Conservation (phyloP, 2,797 vertebrate genomes). For the Pelobates cultripes region DNA sequence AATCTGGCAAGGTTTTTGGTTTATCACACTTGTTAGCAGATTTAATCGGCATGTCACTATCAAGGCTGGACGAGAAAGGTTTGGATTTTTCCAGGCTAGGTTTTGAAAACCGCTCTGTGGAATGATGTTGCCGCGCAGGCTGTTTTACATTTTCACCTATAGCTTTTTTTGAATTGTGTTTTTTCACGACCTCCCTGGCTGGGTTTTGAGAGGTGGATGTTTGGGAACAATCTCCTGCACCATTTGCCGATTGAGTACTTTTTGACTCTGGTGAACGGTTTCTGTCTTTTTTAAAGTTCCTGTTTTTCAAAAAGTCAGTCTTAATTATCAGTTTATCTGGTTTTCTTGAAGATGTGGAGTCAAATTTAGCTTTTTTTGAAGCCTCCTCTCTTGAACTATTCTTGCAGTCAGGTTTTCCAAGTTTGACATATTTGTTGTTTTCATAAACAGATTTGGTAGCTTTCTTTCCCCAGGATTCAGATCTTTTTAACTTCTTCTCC, state of each 20-base stretch:
- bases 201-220: neutral
- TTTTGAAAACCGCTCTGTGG: conserved; percentile 26
- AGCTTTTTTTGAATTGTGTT: too few relatives aligned
- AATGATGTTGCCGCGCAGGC: too few relatives aligned
- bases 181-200: too few relatives aligned
- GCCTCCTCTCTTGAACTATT: neutral
- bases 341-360: neutral
- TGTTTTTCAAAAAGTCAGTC: conserved; percentile 24
- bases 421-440: neutral
- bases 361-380: neutral
- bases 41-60: conserved; percentile 9
- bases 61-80: neutral
- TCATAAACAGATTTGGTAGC: conserved; percentile 1
- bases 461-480: conserved; percentile 30
- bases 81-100: neutral
- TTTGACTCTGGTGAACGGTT: conserved; percentile 46
- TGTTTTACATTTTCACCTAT: too few relatives aligned
- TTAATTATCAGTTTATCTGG: conserved; percentile 40
- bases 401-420: neutral
- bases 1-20: conserved; percentile 57
- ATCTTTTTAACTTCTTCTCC: conserved; percentile 6
- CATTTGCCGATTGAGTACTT: conserved; percentile 26
- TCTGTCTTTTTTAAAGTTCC: conserved; percentile 25
- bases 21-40: conserved; percentile 38
- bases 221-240: neutral